Base-by-base conservation (phyloP, 1,140 invertebrate genomes). In the Pararge aegeria region DNA sequence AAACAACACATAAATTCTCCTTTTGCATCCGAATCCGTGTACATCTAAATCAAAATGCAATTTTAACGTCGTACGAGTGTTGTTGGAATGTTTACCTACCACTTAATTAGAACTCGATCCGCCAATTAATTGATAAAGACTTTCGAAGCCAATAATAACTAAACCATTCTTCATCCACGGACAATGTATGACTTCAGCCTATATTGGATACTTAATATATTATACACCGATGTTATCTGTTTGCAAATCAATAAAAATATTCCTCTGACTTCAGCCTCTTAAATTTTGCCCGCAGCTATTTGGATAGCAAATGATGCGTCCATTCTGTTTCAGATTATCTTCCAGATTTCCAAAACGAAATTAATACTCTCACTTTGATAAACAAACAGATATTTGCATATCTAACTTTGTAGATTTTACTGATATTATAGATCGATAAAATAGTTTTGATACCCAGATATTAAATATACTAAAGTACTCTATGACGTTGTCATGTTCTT, bases 331-430 rank as follows among this genome's bases (percentile, higher is more conserved):
- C 64, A 69, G 78, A 80, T 87, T 73, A 86, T 80, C 81, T 76
- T 57, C 51, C 56, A 69, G 80, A 84, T 62, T 79, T 68, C 68
- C 53, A 70, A 75, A 74, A 64, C 73, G 29, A 80, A 86, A 87
- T 83, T 81, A 86, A 79, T 83, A 80, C 80, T 83, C 77, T 80
- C 66, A 70, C 73, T 70, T 68, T 75, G 79, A 83, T 78, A 88
- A 89, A 84, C 81, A 89, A 89, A 89, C 76, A 85, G 42, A 66
- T 58, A 88, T 89, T 89, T 89, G 80, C 82, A 89, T 89, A 87
- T 87, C 60, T 18, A 38, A 21, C 48, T 75, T 73, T 53, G 52
- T 70, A 70, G 70, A 74, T 80, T 76, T 70, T 66, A 60, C 15
- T 54, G 64, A 70, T 66, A 50, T 46, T 10, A 53, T 50, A 67